Conservation (phyloP, 2,888 invertebrate species). For the Eulithis prunata region DNA sequence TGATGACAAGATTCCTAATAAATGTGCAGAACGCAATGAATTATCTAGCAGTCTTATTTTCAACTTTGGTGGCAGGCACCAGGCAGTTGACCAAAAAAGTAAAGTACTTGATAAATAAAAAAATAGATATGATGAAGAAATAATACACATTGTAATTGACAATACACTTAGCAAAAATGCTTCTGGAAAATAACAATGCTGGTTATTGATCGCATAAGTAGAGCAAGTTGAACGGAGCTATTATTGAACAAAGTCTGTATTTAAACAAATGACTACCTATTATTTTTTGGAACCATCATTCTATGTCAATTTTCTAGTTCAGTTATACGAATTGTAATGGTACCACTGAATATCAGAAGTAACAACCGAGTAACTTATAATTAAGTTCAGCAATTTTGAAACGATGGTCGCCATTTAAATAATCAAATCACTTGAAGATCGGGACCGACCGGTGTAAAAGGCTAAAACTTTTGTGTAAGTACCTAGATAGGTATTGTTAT, state of each 20-base stretch:
- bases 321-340: background rate
- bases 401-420: background rate
- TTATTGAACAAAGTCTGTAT: background rate
- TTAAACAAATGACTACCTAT: background rate
- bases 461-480: background rate
- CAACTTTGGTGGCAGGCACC: conserved; percentile 5
- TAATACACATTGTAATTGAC: background rate
- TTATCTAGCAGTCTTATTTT: conserved; percentile 8
- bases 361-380: too few relatives aligned
- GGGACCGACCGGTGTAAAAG: background rate
- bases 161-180: conserved; percentile 1
- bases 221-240: background rate
- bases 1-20: too few relatives aligned
- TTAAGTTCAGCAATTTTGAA: background rate
- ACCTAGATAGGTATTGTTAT: background rate
- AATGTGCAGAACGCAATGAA: conserved; percentile 15
- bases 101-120: too few relatives aligned
- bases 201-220: background rate
- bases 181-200: background rate
- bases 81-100: background rate
- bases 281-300: background rate
- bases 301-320: background rate
- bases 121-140: background rate
- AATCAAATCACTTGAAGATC: background rate
- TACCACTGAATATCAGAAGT: too few relatives aligned